phyloP scores from a whole-genome alignment of 2,888 invertebrate species.

The Dioctria rufipes region DNA sequence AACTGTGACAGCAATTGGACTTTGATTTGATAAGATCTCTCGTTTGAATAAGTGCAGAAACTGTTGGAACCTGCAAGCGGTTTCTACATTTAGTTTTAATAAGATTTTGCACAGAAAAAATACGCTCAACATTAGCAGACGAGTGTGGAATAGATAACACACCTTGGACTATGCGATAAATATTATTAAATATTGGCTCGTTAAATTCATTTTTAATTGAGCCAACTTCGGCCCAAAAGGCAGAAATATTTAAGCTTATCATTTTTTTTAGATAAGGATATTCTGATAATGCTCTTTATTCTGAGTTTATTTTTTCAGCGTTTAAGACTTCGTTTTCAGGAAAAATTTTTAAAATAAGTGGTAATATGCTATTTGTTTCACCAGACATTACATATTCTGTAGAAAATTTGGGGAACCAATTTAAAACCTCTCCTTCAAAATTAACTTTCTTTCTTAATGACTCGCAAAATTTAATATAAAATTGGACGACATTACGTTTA shows the following conservation, averaged over 20 bases:
- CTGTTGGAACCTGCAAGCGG: conserved; percentile 20
- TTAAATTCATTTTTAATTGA: conserved; percentile 38
- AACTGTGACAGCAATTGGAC: not conserved
- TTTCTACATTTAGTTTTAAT: conserved; percentile 55
- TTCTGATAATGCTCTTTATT: conserved; percentile 52
- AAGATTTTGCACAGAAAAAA: conserved; percentile 53
- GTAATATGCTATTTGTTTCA: conserved; percentile 38
- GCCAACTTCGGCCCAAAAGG: conserved; percentile 51
- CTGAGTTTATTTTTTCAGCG: conserved; percentile 49
- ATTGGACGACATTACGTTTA: not conserved
- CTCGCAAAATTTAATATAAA: conserved; percentile 46
- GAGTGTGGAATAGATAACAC: conserved; percentile 53
- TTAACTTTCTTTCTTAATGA: conserved; percentile 34
- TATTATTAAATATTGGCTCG: conserved; percentile 49
- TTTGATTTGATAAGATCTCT: conserved; percentile 31
- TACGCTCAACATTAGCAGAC: conserved; percentile 46
- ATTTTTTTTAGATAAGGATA: conserved; percentile 37
- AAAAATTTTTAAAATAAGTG: conserved; percentile 46
- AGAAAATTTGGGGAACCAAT: conserved; percentile 34
- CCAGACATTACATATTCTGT: conserved; percentile 41
- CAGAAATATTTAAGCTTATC: conserved; percentile 29
- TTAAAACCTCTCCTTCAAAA: conserved; percentile 43
- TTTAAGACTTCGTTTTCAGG: conserved; percentile 41
- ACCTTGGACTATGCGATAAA: conserved; percentile 53
- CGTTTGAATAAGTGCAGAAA: conserved; percentile 52